These are phyloP conservation scores for Lagopus muta DNA, from an alignment of 2,113 vertebrate species.

Conservation along the genomic window DNA sequence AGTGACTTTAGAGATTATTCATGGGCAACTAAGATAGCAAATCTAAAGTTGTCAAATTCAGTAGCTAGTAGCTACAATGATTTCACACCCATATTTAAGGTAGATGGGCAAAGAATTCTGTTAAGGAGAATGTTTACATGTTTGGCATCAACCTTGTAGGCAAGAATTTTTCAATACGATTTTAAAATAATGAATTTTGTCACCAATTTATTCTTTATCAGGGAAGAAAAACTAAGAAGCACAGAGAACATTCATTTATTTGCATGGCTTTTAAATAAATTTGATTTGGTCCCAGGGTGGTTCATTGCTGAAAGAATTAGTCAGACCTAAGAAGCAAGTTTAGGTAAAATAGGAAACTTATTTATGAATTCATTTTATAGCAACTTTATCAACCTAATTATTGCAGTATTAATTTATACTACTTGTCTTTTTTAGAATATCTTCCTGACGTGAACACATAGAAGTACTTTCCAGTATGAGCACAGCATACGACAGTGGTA, in stretches of 20 bases:
- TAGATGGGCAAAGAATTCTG: not conserved
- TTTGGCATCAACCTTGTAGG: not conserved
- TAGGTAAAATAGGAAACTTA: not conserved
- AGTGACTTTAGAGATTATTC: not conserved
- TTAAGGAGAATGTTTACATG: not conserved
- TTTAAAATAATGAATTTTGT: not conserved
- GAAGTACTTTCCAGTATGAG: not conserved
- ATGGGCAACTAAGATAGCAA: not conserved
- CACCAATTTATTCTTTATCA: not conserved
- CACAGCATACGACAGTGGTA: not conserved
- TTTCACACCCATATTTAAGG: not conserved
- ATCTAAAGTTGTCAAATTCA: not conserved
- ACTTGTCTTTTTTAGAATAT: not conserved
- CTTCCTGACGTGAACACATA: not conserved
- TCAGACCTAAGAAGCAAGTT: not conserved
- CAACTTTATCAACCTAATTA: not conserved
- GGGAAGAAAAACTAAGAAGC: not conserved
- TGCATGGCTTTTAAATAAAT: not conserved
- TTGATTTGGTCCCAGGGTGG: not conserved
- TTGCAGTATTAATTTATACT: conserved; percentile 1
- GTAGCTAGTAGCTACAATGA: not conserved
- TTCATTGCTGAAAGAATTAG: not conserved
- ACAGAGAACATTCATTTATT: not conserved
- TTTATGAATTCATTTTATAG: not conserved
- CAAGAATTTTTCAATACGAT: not conserved